phyloP scores from a whole-genome alignment of 2,888 invertebrate species.

The Alentia gelatinosa region DNA sequence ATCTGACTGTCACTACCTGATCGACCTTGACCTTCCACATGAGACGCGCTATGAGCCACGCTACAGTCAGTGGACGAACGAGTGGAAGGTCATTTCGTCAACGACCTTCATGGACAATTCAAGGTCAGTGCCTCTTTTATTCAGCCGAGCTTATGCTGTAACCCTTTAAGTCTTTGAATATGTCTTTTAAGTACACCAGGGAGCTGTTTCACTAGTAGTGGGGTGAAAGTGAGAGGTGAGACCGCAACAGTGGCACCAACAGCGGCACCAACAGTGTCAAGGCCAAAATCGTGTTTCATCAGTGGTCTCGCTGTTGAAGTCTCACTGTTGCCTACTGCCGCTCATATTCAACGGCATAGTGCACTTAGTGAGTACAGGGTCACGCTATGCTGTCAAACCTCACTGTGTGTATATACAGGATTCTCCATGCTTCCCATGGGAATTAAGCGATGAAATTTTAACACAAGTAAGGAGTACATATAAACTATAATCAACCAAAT shows the following conservation, averaged over 20 bases:
- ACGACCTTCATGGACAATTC: constrained; percentile 88
- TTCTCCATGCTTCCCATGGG: too few relatives aligned
- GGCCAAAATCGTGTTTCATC: background rate
- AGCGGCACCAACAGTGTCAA: too few relatives aligned
- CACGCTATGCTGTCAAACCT: too few relatives aligned
- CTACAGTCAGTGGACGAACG: constrained; percentile 86
- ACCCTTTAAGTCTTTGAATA: background rate
- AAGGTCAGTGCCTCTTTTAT: constrained; percentile 80
- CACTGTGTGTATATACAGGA: too few relatives aligned
- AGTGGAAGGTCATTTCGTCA: constrained; percentile 88
- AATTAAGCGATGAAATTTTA: too few relatives aligned
- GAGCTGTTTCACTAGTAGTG: too few relatives aligned
- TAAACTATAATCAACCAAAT: too few relatives aligned
- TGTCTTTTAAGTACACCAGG: background rate
- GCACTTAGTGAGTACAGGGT: too few relatives aligned
- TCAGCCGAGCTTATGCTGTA: background rate
- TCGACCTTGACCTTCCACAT: constrained; percentile 89
- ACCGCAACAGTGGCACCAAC: background rate
- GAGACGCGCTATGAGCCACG: constrained; percentile 88
- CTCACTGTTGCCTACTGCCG: too few relatives aligned
- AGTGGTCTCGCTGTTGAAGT: too few relatives aligned
- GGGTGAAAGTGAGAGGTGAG: background rate
- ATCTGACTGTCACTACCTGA: constrained; percentile 90
- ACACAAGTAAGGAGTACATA: too few relatives aligned
- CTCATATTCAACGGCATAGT: too few relatives aligned